Evolutionary conservation across 1,140 invertebrate genomes (phyloP).

Genomic region (Diabrotica virgifera): DNA sequence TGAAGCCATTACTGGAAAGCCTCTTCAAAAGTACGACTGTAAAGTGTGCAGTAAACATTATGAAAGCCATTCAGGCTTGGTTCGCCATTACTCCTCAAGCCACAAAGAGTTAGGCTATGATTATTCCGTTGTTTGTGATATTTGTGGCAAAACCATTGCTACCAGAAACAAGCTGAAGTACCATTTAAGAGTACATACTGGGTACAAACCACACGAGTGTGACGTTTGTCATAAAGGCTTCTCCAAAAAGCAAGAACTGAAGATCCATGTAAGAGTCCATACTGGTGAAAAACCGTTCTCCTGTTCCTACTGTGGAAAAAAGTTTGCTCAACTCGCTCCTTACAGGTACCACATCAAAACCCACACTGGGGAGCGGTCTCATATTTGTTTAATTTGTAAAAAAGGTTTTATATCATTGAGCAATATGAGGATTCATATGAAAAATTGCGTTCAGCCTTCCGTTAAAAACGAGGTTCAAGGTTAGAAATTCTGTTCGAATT

Average conservation of each 20-base stretch:
- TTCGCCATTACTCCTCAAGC: constrained; percentile 8
- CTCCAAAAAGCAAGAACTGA: constrained; percentile 55
- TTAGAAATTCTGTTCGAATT: too few species aligned
- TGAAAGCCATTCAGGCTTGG: constrained; percentile 34
- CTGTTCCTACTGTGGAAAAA: constrained; percentile 68
- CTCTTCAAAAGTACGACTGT: constrained; percentile 12
- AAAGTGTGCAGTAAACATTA: constrained; percentile 36
- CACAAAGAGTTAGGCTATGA: constrained; percentile 10
- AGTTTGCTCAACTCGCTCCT: constrained; percentile 79
- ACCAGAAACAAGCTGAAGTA: constrained; percentile 54
- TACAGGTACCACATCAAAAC: constrained; percentile 55
- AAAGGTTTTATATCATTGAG: constrained; percentile 64
- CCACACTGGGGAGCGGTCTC: constrained; percentile 75
- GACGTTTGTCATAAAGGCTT: constrained; percentile 48
- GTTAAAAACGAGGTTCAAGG: background rate
- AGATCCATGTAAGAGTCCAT: constrained; percentile 61
- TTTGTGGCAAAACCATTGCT: constrained; percentile 71
- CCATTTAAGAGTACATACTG: constrained; percentile 72
- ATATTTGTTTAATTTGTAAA: constrained; percentile 65
- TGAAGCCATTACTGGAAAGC: constrained; percentile 9
- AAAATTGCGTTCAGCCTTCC: constrained; percentile 48
- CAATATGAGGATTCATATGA: constrained; percentile 60
- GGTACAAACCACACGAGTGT: constrained; percentile 69
- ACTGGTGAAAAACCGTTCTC: constrained; percentile 64
- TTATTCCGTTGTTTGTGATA: constrained; percentile 50